Base-by-base conservation (phyloP, 2,888 invertebrate species). In the Apoda limacodes region DNA sequence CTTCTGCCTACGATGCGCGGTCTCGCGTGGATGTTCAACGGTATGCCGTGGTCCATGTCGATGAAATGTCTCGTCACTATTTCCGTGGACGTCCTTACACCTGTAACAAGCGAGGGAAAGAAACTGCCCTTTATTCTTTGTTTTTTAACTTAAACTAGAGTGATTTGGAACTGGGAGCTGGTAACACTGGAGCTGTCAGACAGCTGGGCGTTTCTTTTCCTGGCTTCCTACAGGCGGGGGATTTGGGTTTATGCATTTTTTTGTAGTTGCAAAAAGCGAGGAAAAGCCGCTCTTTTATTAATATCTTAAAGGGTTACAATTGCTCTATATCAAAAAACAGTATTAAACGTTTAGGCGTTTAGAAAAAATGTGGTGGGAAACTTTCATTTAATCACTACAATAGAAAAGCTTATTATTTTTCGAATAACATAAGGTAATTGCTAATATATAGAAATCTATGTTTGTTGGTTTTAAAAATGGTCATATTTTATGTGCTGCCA, bases 51-150 rank as follows among this genome's bases (percentile, higher is more conserved):
- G 46, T 78, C 78, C 61, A 74, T 61, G 39, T 76, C 74, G 30
- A 80, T 76, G 51, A 75, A 78, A 42, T 78, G 78, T n/a, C 78
- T 50, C 9, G 76, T 76, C 50, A 80, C 76, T 1, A 78, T 78
- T 54, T 76, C 75, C 32, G 78, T 76, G 11, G 78, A 78, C 0
- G 78, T 76, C 51, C 78, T 48, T 34, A 75, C 64, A 48, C 78
- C 81, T 82, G 81, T 37, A 78, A 80, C 68, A 74, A 78, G 78
- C 67, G 58, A 74, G 76, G 71, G 59, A 57, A 65, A 67, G 68
- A 67, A 57, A 65, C 55, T 45, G 64, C 70, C 72, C 70, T 52
- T 70, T 60, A 65, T 53, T 48, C 24, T 26, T 7, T 24, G 19
- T 17, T 27, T 25, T 37, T 32, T 19, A 28, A 30, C 9, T 36